Evolutionary conservation across 1,140 invertebrate genomes (phyloP).

Genomic region (Drosophila funebris): DNA sequence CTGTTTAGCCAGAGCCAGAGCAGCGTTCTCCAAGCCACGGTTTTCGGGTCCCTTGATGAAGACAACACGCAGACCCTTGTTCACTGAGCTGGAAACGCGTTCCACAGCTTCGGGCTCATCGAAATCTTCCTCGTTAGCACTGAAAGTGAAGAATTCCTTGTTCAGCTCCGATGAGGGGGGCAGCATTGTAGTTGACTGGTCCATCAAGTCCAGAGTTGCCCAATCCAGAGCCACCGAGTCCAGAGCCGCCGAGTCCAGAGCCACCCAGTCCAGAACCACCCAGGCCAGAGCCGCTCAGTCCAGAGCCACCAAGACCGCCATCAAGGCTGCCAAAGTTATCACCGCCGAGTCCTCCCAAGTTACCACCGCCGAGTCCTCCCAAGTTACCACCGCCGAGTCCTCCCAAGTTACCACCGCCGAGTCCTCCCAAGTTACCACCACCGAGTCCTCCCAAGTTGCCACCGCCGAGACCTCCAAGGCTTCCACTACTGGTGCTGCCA

Average conservation of each 20-base stretch:
- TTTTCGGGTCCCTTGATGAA: constrained; percentile 81
- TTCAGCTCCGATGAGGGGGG: constrained; percentile 67
- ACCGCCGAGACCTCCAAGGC: constrained; percentile 3
- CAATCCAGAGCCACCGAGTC: constrained; percentile 35
- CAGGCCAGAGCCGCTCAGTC: not conserved
- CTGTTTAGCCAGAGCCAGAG: constrained; percentile 72
- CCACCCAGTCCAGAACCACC: constrained; percentile 25
- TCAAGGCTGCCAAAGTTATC: constrained; percentile 10
- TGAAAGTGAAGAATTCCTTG: constrained; percentile 71
- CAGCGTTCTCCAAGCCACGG: constrained; percentile 72
- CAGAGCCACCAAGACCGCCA: constrained; percentile 16
- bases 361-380: constrained; percentile 25
- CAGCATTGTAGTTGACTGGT: constrained; percentile 53
- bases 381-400: constrained; percentile 30
- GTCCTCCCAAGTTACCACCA: constrained; percentile 30
- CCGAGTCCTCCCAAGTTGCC: constrained; percentile 18
- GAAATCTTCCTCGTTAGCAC: constrained; percentile 71
- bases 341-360: constrained; percentile 21
- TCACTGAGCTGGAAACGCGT: constrained; percentile 50
- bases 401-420: constrained; percentile 37
- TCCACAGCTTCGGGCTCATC: constrained; percentile 58
- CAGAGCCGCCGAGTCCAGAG: constrained; percentile 27
- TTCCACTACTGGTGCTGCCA: constrained; percentile 59
- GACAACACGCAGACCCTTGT: constrained; percentile 73
- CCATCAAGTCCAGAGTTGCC: constrained; percentile 41